phyloP scores from a whole-genome alignment of 2,113 vertebrate genomes.

The Murina feae region DNA sequence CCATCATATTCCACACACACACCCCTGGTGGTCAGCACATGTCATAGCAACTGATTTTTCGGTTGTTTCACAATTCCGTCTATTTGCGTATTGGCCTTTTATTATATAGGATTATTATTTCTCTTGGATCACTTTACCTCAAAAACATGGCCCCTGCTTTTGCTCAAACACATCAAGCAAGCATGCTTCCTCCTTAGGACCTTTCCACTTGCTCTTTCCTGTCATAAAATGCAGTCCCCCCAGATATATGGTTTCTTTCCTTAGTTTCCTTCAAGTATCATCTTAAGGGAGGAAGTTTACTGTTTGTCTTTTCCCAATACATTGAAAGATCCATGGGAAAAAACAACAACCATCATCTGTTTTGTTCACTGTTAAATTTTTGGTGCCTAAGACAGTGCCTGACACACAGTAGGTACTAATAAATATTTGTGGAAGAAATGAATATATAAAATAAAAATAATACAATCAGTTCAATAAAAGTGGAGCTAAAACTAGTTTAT shows the following conservation, averaged over 20 bases:
- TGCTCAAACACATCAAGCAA: not conserved
- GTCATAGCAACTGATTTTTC: too few relatives aligned
- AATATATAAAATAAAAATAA: not conserved
- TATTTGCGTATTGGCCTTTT: too few relatives aligned
- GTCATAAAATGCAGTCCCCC: not conserved
- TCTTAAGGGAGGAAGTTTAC: not conserved
- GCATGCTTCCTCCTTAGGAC: not conserved
- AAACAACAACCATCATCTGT: not conserved
- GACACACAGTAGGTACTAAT: not conserved
- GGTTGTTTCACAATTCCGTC: too few relatives aligned
- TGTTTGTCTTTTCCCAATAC: not conserved
- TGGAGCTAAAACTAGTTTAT: not conserved
- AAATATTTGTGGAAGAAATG: not conserved
- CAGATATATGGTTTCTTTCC: not conserved
- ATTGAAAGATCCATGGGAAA: not conserved
- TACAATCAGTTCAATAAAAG: not conserved
- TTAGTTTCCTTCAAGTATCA: not conserved
- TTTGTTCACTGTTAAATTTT: not conserved
- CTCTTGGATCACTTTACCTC: not conserved
- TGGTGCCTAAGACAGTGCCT: not conserved
- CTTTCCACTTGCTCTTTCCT: not conserved
- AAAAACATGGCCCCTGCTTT: not conserved
- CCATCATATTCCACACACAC: too few relatives aligned
- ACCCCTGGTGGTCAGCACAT: too few relatives aligned
- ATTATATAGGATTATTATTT: not conserved